Base-by-base conservation (phyloP, 1,140 invertebrate genomes). In the Arctopsyche grandis region DNA sequence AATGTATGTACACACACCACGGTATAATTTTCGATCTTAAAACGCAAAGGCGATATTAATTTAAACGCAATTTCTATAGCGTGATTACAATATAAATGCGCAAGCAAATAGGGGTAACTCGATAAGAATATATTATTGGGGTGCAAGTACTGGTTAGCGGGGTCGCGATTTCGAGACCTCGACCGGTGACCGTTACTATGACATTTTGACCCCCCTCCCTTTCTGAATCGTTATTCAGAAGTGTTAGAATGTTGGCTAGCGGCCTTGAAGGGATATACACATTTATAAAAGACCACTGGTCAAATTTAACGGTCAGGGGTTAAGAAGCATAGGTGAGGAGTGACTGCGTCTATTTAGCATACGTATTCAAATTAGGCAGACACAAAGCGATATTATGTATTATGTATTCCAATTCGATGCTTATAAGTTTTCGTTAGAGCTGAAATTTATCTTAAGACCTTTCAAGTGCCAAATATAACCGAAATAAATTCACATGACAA, bases 141-240 rank as follows among this genome's bases (percentile, higher is more conserved):
- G 74, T n/a, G 56, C 43, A 10, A 66, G 16, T 48, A 76, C 56
- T 56, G 56, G 71, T 74, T 74, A n/a, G 74, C 76, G 76, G 70
- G 80, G 80, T 81, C 75, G 58, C 44, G 71, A 76, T 66, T 69
- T 44, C 52, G 60, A 44, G 69, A 74, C 75, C 79, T 70, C 22
- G 9, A 52, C 60, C 60, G 14, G 44, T 80, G 79, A 80, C 79
- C 79, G 79, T 80, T 80, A 56, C 66, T 48, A 43, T 29, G 73
- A n/a, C 73, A 19, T 63, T 58, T 75, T 44, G 26, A 63, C 70
- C 78, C 69, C 78, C 69, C 70, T n/a, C n/a, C n/a, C n/a, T n/a
- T n/a, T n/a, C n/a, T n/a, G 26, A n/a, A 16, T 60, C 43, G 52
- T 38, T 22, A 26, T 26, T 43, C 29, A 14, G 73, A 38, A 26